Conservation (phyloP, 1,140 invertebrate genomes). For the Cecropterus lyciades region DNA sequence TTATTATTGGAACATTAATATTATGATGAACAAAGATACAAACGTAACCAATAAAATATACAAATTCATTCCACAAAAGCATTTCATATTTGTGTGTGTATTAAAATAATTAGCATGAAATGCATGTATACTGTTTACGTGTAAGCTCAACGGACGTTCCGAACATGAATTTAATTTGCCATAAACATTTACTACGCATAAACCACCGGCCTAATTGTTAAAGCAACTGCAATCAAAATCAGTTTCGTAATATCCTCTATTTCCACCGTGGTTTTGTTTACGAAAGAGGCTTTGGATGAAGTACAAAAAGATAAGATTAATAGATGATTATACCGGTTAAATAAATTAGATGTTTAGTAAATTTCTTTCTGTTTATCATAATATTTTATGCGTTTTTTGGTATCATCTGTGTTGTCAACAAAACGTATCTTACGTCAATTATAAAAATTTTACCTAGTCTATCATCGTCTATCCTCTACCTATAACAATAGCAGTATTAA, state of each 20-base stretch:
- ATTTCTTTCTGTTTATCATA: too few relatives aligned
- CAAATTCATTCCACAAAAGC: neutral
- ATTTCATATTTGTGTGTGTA: constrained; percentile 12
- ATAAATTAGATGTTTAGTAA: too few relatives aligned
- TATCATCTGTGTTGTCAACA: too few relatives aligned
- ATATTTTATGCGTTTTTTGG: too few relatives aligned
- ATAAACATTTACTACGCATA: constrained; percentile 35
- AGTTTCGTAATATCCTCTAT: constrained; percentile 29
- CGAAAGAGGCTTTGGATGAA: constrained; percentile 8
- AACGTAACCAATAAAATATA: neutral
- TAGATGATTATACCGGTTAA: neutral
- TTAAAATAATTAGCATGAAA: constrained; percentile 35
- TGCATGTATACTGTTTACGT: constrained; percentile 19
- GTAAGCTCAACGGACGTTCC: constrained; percentile 31
- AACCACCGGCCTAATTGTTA: constrained; percentile 28
- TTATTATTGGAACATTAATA: too few relatives aligned
- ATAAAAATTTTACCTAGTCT: too few relatives aligned
- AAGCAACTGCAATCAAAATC: constrained; percentile 33
- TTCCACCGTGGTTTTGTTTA: constrained; percentile 27
- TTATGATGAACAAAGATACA: neutral
- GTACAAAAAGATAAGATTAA: neutral
- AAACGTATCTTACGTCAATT: too few relatives aligned
- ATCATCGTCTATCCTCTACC: too few relatives aligned
- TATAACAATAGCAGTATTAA: too few relatives aligned
- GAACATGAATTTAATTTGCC: constrained; percentile 33